These are phyloP conservation scores for Macropis europaea DNA, from an alignment of 2,888 invertebrate genomes.

Conservation along the genomic window DNA sequence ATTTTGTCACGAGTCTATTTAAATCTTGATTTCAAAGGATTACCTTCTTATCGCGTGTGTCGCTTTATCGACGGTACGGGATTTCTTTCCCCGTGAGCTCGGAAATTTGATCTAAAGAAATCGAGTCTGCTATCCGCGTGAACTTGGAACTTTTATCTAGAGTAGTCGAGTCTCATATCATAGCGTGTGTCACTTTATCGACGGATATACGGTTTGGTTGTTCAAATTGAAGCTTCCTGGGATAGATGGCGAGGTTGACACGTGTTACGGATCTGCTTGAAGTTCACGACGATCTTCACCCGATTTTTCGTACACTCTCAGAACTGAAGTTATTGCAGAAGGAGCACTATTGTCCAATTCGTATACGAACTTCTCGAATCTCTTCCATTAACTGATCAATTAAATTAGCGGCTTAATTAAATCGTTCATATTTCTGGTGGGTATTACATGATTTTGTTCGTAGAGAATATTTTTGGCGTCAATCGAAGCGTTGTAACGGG, in stretches of 20 bases:
- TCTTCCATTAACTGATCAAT: not conserved
- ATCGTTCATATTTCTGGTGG: not conserved
- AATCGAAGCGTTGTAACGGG: not conserved
- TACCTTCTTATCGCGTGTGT: no score
- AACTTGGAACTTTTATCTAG: no score
- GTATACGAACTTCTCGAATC: not conserved
- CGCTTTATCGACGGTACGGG: no score
- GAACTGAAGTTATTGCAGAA: conserved; percentile 45
- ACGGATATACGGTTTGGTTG: not conserved
- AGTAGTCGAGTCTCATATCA: no score
- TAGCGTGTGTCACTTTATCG: conserved; percentile 29
- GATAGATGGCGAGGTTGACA: conserved; percentile 44
- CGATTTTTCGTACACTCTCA: conserved; percentile 43
- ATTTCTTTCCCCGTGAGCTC: no score
- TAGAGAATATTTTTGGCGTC: conserved; percentile 20
- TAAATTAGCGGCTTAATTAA: not conserved
- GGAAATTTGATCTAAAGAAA: not conserved
- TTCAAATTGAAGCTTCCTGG: not conserved
- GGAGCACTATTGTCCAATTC: not conserved
- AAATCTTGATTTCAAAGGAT: no score
- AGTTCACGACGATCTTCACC: conserved; percentile 32
- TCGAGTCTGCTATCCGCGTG: no score
- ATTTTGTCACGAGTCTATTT: no score
- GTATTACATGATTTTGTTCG: not conserved
- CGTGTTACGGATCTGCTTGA: conserved; percentile 6